A percentile compares a stretch with the other conserved stretches of the same genome.
Evolutionary conservation across 2,888 invertebrate species (phyloP).

Genomic region (Pseudoips prasinana): DNA sequence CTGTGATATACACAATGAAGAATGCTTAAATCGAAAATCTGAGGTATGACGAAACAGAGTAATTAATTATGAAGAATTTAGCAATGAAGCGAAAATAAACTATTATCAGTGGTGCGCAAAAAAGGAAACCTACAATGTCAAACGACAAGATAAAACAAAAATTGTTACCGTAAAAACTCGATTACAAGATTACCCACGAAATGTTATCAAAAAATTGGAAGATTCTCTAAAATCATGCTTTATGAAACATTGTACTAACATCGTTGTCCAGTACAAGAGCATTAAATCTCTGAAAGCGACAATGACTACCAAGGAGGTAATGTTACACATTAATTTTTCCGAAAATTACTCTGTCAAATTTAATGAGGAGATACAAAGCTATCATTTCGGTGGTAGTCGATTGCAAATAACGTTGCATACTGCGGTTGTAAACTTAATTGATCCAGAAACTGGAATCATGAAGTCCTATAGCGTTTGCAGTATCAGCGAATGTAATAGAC

Average conservation of each 20-base stretch:
- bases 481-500: slow-evolving; percentile 13
- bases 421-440: slow-evolving; percentile 7
- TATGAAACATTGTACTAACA: slow-evolving; percentile 2
- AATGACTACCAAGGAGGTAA: slow-evolving; percentile 1
- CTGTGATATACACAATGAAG: slow-evolving; percentile 14
- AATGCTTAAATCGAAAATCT: slow-evolving; percentile 18
- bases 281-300: slow-evolving; percentile 1
- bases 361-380: slow-evolving; percentile 12
- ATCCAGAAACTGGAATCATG: slow-evolving; percentile 9
- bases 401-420: slow-evolving; percentile 14
- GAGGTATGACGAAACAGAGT: slow-evolving; percentile 7
- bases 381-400: slow-evolving; percentile 12
- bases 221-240: not conserved
- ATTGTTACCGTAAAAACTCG: slow-evolving; percentile 1
- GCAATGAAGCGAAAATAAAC: slow-evolving; percentile 9
- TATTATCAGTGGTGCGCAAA: slow-evolving; percentile 8
- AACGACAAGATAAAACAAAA: slow-evolving; percentile 13
- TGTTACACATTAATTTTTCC: slow-evolving; percentile 9
- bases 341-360: slow-evolving; percentile 13
- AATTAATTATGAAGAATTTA: slow-evolving; percentile 13
- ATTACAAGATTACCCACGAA: not conserved
- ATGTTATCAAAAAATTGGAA: not conserved
- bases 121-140: slow-evolving; percentile 7
- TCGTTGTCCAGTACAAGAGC: not conserved
- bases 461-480: slow-evolving; percentile 15